Evolutionary conservation across 2,888 invertebrate genomes (phyloP), one percentile per base, ranked within the genome.

Genomic region (Nineta flava): DNA sequence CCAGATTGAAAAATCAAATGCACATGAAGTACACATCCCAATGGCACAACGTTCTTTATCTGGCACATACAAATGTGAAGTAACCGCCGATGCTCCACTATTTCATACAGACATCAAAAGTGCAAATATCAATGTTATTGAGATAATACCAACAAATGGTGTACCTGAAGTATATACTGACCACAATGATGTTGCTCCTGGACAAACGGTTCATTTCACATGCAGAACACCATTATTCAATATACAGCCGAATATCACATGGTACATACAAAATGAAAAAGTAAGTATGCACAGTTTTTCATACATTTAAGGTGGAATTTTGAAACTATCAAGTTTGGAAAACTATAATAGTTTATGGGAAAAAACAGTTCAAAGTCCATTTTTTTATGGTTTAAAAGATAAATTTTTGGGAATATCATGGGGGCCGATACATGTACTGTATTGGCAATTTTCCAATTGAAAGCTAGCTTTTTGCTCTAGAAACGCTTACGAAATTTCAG

Each of bases 1-100:
- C 9, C 44, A 49, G 49, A 21, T 49, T 13, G 15, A 21, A 34
- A 31, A 40, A 21, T 49, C 49, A 10, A 45, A 34, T 13, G 44
- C 34, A 45, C 21, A 49, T 44, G 49, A 49, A 16, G 49, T 49
- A n/a, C 13, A 35, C 15, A 42, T 49, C 10, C 17, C 15, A n/a
- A 15, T 13, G 9, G 17, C 31, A 6, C 34, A 34, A 7, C 49
- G 49, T 3, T 16, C 49, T 12, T 67, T 76, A 52, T 74, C 76
- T 52, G 80, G 79, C 0, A 65, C 65, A 54, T 80, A 77, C 68
- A 77, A 74, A 63, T 80, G 79, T 59, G 79, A 79, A 57, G 77
- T 79, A 44, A 75, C 79, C 0, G 78, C 77, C 0, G 79, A 79
- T 53, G 71, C 71, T 1, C 77, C 78, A 0, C 66, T 72, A 41